Evolutionary conservation across 2,113 vertebrate species (phyloP).

Genomic region (Rhinolophus sinicus): DNA sequence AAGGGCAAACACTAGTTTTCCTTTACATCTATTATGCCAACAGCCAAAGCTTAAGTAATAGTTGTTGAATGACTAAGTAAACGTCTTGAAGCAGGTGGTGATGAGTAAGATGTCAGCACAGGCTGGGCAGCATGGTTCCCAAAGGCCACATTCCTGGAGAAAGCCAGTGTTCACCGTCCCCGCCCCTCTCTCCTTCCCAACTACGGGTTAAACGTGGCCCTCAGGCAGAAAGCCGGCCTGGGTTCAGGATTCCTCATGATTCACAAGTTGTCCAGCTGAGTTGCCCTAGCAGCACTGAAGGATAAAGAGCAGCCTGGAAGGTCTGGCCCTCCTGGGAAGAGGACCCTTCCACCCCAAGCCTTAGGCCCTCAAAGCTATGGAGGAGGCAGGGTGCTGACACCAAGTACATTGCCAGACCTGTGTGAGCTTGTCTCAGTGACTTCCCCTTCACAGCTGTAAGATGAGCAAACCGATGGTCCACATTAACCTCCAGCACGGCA

Average conservation of each 20-base stretch:
- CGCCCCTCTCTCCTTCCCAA: too few relatives aligned
- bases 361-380: not conserved
- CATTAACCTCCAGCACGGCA: not conserved
- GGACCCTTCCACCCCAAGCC: not conserved
- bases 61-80: not conserved
- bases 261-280: not conserved
- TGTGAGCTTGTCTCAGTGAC: not conserved
- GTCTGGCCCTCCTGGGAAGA: not conserved
- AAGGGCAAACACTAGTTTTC: not conserved
- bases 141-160: not conserved
- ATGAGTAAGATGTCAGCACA: not conserved
- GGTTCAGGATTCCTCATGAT: not conserved
- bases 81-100: not conserved
- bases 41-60: not conserved
- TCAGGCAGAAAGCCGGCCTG: not conserved
- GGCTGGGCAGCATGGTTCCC: not conserved
- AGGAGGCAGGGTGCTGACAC: not conserved
- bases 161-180: too few relatives aligned
- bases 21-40: not conserved
- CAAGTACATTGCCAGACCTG: not conserved
- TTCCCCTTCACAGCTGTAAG: not conserved
- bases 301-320: not conserved
- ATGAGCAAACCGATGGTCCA: not conserved
- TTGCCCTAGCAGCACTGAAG: not conserved
- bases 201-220: too few relatives aligned